A percentile compares a stretch with the other conserved stretches of the same genome.
phyloP scores from a whole-genome alignment of 2,888 invertebrate species.

The Drosophila bunnanda region DNA sequence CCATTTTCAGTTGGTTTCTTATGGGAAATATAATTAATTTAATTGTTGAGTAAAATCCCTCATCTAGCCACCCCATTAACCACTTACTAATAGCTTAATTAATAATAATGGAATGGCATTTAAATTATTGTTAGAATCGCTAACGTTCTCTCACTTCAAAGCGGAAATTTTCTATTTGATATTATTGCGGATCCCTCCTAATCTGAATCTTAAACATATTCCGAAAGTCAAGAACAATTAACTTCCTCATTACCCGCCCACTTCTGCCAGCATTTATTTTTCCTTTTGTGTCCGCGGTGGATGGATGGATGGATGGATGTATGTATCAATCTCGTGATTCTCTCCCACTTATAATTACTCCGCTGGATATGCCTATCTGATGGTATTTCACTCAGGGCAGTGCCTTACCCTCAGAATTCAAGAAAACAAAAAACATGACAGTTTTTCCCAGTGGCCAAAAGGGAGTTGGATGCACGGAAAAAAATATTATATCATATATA shows the following conservation, averaged over 20 bases:
- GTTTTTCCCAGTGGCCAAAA: conserved; percentile 63
- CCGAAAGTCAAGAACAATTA: conserved; percentile 33
- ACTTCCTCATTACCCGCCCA: conserved; percentile 32
- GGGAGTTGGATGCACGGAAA: conserved; percentile 3
- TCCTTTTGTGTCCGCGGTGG: conserved; percentile 3
- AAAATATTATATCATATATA: neutral
- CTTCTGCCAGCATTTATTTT: conserved; percentile 20
- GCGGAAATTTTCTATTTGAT: neutral
- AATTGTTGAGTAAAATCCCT: neutral
- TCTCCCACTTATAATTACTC: conserved; percentile 40
- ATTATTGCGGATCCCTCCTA: conserved; percentile 9
- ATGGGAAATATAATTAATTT: neutral
- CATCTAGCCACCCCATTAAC: neutral
- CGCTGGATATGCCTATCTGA: conserved; percentile 32
- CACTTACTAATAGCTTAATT: neutral
- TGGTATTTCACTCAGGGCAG: conserved; percentile 47
- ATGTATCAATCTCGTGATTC: conserved; percentile 30
- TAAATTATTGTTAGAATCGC: neutral
- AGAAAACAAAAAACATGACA: conserved; percentile 70
- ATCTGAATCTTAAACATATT: conserved; percentile 29
- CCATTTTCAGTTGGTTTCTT: neutral
- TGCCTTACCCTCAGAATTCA: conserved; percentile 29
- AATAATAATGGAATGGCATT: conserved; percentile 3
- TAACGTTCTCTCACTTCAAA: neutral
- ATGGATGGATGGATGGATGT: neutral